These are phyloP conservation scores for Odiellus spinosus DNA, from an alignment of 2,888 invertebrate genomes.

Conservation along the genomic window DNA sequence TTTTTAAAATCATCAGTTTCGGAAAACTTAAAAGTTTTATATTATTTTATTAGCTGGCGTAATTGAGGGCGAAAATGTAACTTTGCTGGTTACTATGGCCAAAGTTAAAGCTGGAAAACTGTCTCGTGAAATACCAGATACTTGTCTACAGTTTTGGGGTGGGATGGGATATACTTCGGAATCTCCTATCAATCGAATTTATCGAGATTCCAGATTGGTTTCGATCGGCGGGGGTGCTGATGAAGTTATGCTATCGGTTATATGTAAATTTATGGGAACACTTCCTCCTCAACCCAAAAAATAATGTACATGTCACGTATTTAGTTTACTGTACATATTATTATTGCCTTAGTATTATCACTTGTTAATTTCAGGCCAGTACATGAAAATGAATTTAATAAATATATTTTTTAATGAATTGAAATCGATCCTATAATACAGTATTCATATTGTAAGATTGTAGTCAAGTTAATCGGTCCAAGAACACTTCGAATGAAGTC, in stretches of 20 bases:
- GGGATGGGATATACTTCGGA: constrained; percentile 40
- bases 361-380: no score
- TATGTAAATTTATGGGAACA: constrained; percentile 37
- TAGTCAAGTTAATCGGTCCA: no score
- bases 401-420: no score
- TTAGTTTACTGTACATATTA: no score
- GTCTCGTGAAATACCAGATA: constrained; percentile 34
- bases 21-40: no score
- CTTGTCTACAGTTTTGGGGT: constrained; percentile 42
- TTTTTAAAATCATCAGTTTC: no score
- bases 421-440: no score
- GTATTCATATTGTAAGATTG: no score
- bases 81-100: constrained; percentile 38
- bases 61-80: constrained; percentile 34
- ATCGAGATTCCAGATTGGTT: constrained; percentile 34
- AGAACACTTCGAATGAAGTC: no score
- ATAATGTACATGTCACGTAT: no score
- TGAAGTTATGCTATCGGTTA: constrained; percentile 40
- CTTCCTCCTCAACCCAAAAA: constrained; percentile 12
- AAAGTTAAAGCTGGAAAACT: constrained; percentile 38
- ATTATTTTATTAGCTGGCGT: neutral
- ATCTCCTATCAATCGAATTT: constrained; percentile 28
- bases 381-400: no score
- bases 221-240: constrained; percentile 42
- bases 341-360: no score